Base-by-base conservation (phyloP, 2,888 invertebrate species). In the Xanthorhoe spadicearia region DNA sequence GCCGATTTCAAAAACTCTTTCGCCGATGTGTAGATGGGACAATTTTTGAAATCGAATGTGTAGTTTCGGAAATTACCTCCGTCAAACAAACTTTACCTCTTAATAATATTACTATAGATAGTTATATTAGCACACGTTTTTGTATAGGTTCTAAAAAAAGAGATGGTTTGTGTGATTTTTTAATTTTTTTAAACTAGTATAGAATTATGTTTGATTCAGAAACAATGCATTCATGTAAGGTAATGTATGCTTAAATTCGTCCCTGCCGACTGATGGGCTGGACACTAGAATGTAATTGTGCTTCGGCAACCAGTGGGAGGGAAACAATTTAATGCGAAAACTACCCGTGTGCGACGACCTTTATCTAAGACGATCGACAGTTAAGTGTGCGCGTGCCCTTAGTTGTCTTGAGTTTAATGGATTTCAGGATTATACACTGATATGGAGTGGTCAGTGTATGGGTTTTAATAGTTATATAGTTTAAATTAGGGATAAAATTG, bases 221-320 rank as follows among this genome's bases (percentile, higher is more conserved):
- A n/a, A n/a, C n/a, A n/a, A n/a, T n/a, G n/a, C n/a, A n/a, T n/a
- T n/a, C n/a, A n/a, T 10, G 2, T n/a, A 43, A 43, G n/a, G n/a
- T 3, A 46, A 46, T 15, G 6, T n/a, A 46, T 46, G 13, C n/a
- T 5, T 50, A 3, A 81, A 60, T 86, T 62, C 83, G 68, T 38
- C 78, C 78, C 83, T 79, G 79, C 2, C 66, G 67, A 71, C 80
- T 84, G 83, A 87, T 86, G 84, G 87, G 82, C 82, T 76, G 81
- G 80, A 82, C 83, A 79, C 79, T 80, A 77, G 81, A 85, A 85
- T 87, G 85, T 86, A 88, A 89, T 88, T 85, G 88, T 84, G 79
- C 81, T 86, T 81, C 83, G 81, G 79, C 83, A 83, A 77, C 77
- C 83, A 76, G 74, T 71, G 77, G 75, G 73, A 77, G 70, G 76